Evolutionary conservation across 2,888 invertebrate genomes (phyloP).

Genomic region (Eurois occulta): DNA sequence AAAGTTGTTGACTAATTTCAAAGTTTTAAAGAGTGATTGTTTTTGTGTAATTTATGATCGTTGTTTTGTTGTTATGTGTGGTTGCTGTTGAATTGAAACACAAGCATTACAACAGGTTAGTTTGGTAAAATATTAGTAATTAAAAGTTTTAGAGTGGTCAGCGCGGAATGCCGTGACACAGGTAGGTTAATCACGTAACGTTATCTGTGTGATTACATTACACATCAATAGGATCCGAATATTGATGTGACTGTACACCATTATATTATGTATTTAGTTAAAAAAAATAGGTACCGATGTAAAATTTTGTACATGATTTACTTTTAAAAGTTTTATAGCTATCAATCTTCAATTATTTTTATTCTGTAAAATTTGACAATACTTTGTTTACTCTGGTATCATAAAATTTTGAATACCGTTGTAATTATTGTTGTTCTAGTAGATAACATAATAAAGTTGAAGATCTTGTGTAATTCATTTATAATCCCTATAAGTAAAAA

Average conservation of each 20-base stretch:
- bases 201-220: slow-evolving; percentile 64
- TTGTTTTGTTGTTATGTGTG: slow-evolving; percentile 55
- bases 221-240: slow-evolving; percentile 37
- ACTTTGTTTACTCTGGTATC: neutral
- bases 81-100: slow-evolving; percentile 32
- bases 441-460: neutral
- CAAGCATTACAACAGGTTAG: slow-evolving; percentile 53
- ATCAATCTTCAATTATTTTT: neutral
- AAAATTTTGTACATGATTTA: neutral
- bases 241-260: slow-evolving; percentile 12
- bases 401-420: neutral
- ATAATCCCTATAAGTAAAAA: neutral
- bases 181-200: slow-evolving; percentile 65
- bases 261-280: neutral
- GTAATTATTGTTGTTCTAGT: neutral
- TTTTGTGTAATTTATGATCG: slow-evolving; percentile 64
- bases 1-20: slow-evolving; percentile 82
- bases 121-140: slow-evolving; percentile 15
- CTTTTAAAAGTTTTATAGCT: neutral
- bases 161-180: slow-evolving; percentile 55
- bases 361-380: neutral
- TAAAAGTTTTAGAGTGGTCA: slow-evolving; percentile 33
- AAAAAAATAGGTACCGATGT: neutral
- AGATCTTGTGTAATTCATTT: neutral
- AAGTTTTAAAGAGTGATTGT: slow-evolving; percentile 72